Evolutionary conservation across 2,888 invertebrate species (phyloP), one percentile per base, ranked within the genome.

Genomic region (Callosobruchus maculatus): DNA sequence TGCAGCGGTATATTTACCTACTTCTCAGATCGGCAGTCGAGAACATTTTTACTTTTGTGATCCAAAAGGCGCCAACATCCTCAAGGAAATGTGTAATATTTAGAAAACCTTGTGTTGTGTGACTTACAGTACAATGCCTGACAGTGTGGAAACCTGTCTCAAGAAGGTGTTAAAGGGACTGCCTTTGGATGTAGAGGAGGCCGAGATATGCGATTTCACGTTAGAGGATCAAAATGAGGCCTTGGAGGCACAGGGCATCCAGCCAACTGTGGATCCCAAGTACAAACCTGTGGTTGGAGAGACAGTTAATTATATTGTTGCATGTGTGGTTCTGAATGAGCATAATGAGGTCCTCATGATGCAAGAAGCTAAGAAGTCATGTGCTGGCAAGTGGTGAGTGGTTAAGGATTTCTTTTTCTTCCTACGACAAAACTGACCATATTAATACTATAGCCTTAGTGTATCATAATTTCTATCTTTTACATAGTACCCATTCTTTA

Each of bases 321-420:
- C 95, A 77, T 96, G 95, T 83, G 94, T 98, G 73, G 88, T 97
- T 77, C 88, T 97, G 80, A 97, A 98, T 87, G 94, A 96, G 71
- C 87, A 91, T 66, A 92, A 94, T 84, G 95, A 98, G 87, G 92
- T 98, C 31, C 89, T 99, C 73, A 95, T 99, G 94, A 98, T 99
- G 89, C 98, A 99, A 88, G 99, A 99, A 88, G 98, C 98, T 0
- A 98, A 99, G 87, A 92, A 94, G 84, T 93, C 93, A 74, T 99
- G 98, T 86, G 94, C 95, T 73, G 98, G 98, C 68, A 94, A 94
- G 86, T 98, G 99, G 99, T 86, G 81, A 80, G 72, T 72, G 22
- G 67, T 49, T 73, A n/a, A n/a, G n/a, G n/a, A n/a, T n/a, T n/a
- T n/a, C n/a, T n/a, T n/a, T n/a, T n/a, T n/a, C n/a, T n/a, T n/a